Evolutionary conservation across 2,888 invertebrate species (phyloP).

Genomic region (Drosophila testacea): DNA sequence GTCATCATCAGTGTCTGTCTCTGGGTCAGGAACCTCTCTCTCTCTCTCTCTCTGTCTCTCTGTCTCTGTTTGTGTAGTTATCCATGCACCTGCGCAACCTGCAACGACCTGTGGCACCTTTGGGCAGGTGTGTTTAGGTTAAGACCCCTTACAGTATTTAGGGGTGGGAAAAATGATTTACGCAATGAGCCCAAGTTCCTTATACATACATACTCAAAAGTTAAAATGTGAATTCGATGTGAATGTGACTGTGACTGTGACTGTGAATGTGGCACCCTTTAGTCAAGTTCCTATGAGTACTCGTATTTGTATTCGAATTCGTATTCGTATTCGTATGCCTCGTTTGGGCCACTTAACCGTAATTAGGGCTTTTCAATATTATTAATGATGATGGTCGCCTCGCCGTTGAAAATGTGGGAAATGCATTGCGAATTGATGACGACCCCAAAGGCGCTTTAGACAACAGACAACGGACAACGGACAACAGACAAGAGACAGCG

Average conservation of each 20-base stretch:
- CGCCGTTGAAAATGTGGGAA: conserved; percentile 70
- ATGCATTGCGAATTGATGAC: conserved; percentile 79
- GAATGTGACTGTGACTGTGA: conserved; percentile 7
- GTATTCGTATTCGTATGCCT: conserved; percentile 18
- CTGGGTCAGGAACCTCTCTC: conserved; percentile 30
- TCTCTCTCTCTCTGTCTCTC: background rate
- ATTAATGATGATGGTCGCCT: conserved; percentile 78
- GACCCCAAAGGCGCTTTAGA: conserved; percentile 50
- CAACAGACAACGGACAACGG: conserved; percentile 26
- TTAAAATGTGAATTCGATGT: conserved; percentile 12
- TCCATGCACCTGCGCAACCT: conserved; percentile 56
- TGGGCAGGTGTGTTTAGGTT: conserved; percentile 47
- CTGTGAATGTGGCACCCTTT: conserved; percentile 46
- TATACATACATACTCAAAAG: conserved; percentile 3
- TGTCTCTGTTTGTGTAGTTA: conserved; percentile 4
- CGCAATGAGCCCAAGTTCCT: conserved; percentile 51
- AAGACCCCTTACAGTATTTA: conserved; percentile 19
- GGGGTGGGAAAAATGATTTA: conserved; percentile 79
- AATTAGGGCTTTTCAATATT: conserved; percentile 81
- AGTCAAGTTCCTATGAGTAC: conserved; percentile 35
- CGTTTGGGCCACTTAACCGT: conserved; percentile 78
- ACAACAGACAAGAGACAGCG: conserved; percentile 14
- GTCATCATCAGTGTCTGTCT: conserved; percentile 51
- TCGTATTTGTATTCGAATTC: background rate
- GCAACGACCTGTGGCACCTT: conserved; percentile 36